Conservation (phyloP, 2,888 invertebrate genomes). For the Eumerus sabulonum region DNA sequence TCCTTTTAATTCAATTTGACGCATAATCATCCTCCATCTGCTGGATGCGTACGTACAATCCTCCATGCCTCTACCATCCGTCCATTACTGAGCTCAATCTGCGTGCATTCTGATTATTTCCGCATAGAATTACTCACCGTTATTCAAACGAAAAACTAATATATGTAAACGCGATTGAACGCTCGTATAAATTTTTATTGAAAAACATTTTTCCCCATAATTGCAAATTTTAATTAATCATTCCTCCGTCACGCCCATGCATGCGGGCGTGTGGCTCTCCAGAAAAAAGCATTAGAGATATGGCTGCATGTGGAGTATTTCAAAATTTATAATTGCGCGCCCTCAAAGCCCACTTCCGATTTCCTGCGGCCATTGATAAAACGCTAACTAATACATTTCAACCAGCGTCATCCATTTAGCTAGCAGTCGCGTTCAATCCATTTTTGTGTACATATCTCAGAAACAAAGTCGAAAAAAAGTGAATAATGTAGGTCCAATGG, state of each 20-base stretch:
- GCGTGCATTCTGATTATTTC: slow-evolving; percentile 35
- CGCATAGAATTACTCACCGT: slow-evolving; percentile 1
- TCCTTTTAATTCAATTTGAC: neutral
- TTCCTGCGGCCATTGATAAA: slow-evolving; percentile 54
- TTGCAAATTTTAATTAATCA: slow-evolving; percentile 63
- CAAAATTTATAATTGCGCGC: slow-evolving; percentile 25
- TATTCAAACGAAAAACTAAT: slow-evolving; percentile 24
- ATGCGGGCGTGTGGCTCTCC: no score
- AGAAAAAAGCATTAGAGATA: neutral
- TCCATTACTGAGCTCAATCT: slow-evolving; percentile 6
- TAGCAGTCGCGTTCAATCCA: slow-evolving; percentile 36
- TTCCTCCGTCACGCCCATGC: neutral
- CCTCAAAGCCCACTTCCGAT: slow-evolving; percentile 30
- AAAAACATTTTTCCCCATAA: slow-evolving; percentile 5
- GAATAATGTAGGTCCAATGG: slow-evolving; percentile 1
- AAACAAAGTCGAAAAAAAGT: slow-evolving; percentile 3
- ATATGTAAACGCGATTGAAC: no score
- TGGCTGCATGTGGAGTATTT: slow-evolving; percentile 15
- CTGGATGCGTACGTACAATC: neutral
- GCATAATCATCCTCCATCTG: neutral
- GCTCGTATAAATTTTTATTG: no score
- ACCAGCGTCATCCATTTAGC: slow-evolving; percentile 32
- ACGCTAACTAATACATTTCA: slow-evolving; percentile 34
- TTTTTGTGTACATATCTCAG: slow-evolving; percentile 2
- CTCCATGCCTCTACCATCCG: neutral